phyloP scores from a whole-genome alignment of 2,888 invertebrate species.

The Eristalinus aeneus region DNA sequence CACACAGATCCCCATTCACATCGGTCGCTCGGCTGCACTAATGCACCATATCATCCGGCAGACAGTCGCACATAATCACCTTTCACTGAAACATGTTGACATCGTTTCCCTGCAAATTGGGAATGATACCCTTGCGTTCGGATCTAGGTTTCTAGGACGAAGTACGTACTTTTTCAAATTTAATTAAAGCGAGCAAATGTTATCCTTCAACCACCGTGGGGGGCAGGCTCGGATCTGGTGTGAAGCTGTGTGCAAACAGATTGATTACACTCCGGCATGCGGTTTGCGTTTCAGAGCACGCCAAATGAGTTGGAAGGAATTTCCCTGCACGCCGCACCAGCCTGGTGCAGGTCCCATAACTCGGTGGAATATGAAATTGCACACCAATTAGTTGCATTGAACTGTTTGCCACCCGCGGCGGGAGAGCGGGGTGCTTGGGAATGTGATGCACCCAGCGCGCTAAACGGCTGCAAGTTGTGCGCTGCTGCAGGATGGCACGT shows the following conservation, averaged over 20 bases:
- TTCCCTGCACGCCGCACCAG: conserved; percentile 4
- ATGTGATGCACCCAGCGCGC: not conserved
- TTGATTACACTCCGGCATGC: not conserved
- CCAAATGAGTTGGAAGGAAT: conserved; percentile 20
- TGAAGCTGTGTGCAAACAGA: not conserved
- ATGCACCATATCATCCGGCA: conserved; percentile 10
- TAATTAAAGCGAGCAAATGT: conserved; percentile 37
- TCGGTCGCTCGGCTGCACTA: conserved; percentile 23
- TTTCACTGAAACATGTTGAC: conserved; percentile 44
- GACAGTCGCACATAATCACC: conserved; percentile 49
- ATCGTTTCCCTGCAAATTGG: conserved; percentile 37
- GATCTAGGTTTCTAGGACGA: conserved; percentile 42
- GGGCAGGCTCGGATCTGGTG: not conserved
- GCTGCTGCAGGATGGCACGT: not conserved
- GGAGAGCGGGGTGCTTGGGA: not conserved
- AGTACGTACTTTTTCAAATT: conserved; percentile 37
- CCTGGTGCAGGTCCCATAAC: not conserved
- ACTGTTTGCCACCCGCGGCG: not conserved
- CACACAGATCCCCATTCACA: conserved; percentile 19
- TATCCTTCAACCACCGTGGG: not conserved
- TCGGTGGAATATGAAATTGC: conserved; percentile 25
- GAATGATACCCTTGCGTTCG: not conserved
- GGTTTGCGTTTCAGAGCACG: conserved; percentile 8
- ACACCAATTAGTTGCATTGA: conserved; percentile 36
- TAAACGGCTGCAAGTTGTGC: not conserved